Evolutionary conservation across 2,888 invertebrate species (phyloP).

Genomic region (Sepioteuthis lessoniana): DNA sequence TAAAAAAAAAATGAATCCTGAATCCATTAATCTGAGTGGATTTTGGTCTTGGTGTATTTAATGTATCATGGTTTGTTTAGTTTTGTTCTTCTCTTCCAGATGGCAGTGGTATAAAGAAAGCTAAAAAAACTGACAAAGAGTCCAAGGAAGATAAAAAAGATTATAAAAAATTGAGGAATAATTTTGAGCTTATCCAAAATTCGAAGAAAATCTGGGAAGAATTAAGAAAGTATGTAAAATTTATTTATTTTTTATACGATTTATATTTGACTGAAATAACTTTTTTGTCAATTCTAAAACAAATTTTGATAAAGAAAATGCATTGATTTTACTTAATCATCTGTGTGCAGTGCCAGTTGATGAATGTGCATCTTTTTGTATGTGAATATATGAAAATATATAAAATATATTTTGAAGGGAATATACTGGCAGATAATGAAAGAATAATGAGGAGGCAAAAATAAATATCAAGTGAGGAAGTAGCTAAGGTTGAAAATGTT

Average conservation of each 20-base stretch:
- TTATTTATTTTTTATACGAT: too few species aligned
- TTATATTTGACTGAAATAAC: background rate
- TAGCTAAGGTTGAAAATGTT: background rate
- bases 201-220: conserved; percentile 72
- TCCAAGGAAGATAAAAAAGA: conserved; percentile 68
- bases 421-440: background rate
- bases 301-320: too few species aligned
- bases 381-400: too few species aligned
- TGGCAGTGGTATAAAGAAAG: conserved; percentile 56
- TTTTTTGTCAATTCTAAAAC: background rate
- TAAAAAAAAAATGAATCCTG: too few species aligned
- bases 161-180: conserved; percentile 67
- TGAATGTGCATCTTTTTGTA: background rate
- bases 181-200: conserved; percentile 66
- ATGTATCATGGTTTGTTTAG: background rate
- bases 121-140: conserved; percentile 62
- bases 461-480: background rate
- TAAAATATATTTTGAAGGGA: too few species aligned
- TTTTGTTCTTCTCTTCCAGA: background rate
- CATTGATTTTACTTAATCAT: too few species aligned
- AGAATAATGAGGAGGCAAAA: background rate
- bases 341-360: background rate
- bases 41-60: background rate
- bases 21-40: background rate
- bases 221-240: conserved; percentile 66